Base-by-base conservation (phyloP, 2,888 invertebrate genomes). In the Thalpophila matura region DNA sequence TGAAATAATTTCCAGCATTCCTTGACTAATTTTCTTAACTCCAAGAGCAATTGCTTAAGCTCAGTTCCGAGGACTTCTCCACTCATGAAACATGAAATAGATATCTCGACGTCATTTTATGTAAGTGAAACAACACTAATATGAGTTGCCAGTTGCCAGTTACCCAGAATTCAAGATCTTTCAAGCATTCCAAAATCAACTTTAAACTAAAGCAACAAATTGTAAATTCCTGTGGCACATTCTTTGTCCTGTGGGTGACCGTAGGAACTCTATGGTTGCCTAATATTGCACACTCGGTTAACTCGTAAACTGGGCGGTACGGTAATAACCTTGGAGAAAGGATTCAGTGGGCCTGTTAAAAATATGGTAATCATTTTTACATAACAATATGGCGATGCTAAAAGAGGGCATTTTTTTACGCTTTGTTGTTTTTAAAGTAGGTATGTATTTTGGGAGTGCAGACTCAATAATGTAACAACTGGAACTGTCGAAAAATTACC, bases 211-310 rank as follows among this genome's bases (percentile, higher is more conserved):
- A n/a, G 16, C 4, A 18, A 33, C 40, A 64, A 9, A 12, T 50
- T 69, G 42, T 14, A 77, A 54, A 59, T 45, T 74, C 24, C 22
- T n/a, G 20, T 64, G 46, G 42, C 35, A 40, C 18, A 40, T 22
- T 18, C 4, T 62, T 77, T 61, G 74, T 60, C 53, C 61, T 73
- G 64, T 54, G 65, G 64, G 42, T 18, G 45, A 49, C 74, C 51
- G 53, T 61, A 57, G 63, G 49, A 43, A 40, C 18, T 20, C 56
- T 70, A 58, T 47, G 78, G 64, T 45, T 74, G 56, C 61, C 57
- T 75, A 74, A 69, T 69, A 65, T 70, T 49, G 43, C 54, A 61
- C 56, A 59, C 64, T 75, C 58, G 50, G 69, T 62, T 77, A 56
- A 46, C 58, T 77, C 64, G 45, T 74, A 69, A 75, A 69, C 47